These are phyloP conservation scores for Parnassius mnemosyne DNA, from an alignment of 2,888 invertebrate species.

Conservation along the genomic window DNA sequence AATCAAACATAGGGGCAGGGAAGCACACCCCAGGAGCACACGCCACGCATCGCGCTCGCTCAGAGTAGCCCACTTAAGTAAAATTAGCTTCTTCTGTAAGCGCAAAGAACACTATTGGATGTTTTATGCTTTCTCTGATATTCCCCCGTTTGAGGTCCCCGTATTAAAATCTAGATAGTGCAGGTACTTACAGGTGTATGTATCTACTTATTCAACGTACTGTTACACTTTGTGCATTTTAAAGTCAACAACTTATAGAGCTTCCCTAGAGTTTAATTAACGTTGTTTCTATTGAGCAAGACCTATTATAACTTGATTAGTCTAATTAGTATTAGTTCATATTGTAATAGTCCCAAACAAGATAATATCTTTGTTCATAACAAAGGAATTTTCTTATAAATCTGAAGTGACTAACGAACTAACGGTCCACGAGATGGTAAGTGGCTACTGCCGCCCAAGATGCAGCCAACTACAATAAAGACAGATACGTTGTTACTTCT, in stretches of 20 bases:
- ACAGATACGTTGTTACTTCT: too few species aligned
- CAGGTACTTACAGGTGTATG: constrained; percentile 16
- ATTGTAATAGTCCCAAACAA: too few species aligned
- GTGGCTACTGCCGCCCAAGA: too few species aligned
- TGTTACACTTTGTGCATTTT: too few species aligned
- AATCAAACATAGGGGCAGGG: constrained; percentile 61
- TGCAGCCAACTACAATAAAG: too few species aligned
- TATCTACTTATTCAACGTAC: neutral
- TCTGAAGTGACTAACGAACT: too few species aligned
- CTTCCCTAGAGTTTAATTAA: neutral
- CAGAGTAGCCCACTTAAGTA: constrained; percentile 78
- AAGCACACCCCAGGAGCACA: constrained; percentile 50
- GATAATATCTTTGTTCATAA: too few species aligned
- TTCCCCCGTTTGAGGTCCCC: constrained; percentile 62
- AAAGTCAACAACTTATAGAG: too few species aligned
- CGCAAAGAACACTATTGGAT: constrained; percentile 77
- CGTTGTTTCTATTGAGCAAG: neutral
- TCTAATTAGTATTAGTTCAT: too few species aligned
- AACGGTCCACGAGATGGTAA: too few species aligned
- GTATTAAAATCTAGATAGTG: constrained; percentile 62
- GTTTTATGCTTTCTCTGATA: constrained; percentile 68
- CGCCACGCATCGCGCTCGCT: constrained; percentile 43
- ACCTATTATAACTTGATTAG: too few species aligned
- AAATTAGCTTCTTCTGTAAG: constrained; percentile 77
- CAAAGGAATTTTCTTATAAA: too few species aligned